Base-by-base conservation (phyloP, 1,140 invertebrate species). In the Sipha flava region DNA sequence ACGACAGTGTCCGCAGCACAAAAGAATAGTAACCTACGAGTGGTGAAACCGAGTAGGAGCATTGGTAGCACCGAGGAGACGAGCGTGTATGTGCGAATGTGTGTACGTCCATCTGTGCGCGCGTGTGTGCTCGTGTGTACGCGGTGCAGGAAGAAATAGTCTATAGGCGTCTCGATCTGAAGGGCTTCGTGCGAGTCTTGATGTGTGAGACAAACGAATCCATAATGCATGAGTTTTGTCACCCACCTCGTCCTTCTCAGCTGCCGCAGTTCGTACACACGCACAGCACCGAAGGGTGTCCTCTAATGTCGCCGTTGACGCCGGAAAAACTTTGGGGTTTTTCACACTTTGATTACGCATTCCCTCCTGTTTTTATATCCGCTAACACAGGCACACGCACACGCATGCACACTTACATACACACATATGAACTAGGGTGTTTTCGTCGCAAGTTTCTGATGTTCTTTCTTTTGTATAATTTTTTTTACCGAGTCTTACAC, bases 261-360 rank as follows among this genome's bases (percentile, higher is more conserved):
- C 14, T 34, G 49, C 2, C 9, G 26, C 31, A 52, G 31, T 59
- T 18, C 31, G 21, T 62, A 34, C 4, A 37, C 18, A 21, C 12
- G 6, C 16, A 5, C 64, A 16, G 6, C 40, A 9, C 34, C 52
- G 16, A 54, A 77, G 73, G 73, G 73, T 77, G 73, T 77, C 66
- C 40, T 34, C 52, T 59, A 77, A 59, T 77, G 73, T 77, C 52
- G 73, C 34, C 52, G 72, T 54, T 29, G 72, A 49, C 45, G 52
- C 73, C 73, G 73, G 73, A 77, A 77, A 57, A 77, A 77, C 73
- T 77, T 77, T 59, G 73, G 52, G 52, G 73, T 77, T 77, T 77
- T 59, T 77, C 52, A 40, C 73, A 77, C 34, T 59, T 59, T 77
- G 73, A 77, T 77, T 77, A 77, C 73, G 73, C 47, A 59, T 57